Conservation (phyloP, 2,797 vertebrate species). For the Poeciliopsis paucimaculata region DNA sequence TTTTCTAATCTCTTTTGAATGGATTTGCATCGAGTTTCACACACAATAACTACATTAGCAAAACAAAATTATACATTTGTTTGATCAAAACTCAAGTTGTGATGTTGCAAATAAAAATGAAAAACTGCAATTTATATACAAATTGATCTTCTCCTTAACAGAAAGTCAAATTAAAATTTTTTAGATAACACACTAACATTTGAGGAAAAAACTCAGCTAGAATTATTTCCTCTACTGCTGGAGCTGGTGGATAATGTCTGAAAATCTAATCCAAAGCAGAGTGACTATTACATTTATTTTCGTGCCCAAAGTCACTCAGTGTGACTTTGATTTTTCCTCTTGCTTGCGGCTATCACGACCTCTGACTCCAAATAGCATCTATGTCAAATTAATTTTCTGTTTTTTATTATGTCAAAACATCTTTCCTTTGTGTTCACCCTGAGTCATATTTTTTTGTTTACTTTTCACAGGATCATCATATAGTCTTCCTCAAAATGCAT, state of each 20-base stretch:
- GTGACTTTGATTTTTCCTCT: slow-evolving; percentile 1
- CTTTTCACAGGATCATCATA: background rate
- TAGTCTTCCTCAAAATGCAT: background rate
- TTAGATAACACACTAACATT: background rate
- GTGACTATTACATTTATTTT: slow-evolving; percentile 4
- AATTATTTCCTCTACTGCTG: background rate
- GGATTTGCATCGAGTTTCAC: background rate
- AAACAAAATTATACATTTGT: background rate
- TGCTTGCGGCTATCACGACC: background rate
- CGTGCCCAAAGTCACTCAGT: background rate
- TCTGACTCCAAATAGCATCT: slow-evolving; percentile 8
- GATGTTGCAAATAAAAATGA: background rate
- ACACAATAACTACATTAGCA: background rate
- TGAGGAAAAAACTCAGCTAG: background rate
- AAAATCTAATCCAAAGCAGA: background rate
- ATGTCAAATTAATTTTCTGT: background rate
- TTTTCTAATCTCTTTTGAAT: background rate
- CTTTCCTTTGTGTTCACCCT: slow-evolving; percentile 6
- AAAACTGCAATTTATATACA: background rate
- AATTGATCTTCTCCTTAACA: background rate
- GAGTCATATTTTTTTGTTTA: background rate
- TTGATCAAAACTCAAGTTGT: background rate
- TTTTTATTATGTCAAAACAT: background rate
- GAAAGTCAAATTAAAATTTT: background rate
- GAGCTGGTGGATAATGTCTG: background rate